Evolutionary conservation across 2,888 invertebrate species (phyloP).

Genomic region (Asteroscopus sphinx): DNA sequence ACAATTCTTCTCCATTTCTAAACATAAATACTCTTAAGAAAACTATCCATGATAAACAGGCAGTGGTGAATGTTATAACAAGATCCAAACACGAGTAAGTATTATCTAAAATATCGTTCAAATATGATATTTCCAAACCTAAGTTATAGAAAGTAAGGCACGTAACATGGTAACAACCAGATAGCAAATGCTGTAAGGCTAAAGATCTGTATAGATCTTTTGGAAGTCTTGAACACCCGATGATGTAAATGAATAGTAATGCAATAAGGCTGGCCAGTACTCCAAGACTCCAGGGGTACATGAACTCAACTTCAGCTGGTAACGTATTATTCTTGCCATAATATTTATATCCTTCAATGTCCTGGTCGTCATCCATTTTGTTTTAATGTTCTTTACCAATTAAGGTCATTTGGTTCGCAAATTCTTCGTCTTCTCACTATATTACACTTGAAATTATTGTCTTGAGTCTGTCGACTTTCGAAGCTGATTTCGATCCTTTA

Average conservation of each 20-base stretch:
- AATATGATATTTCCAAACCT: background rate
- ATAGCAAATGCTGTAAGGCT: slow-evolving; percentile 44
- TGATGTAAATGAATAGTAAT: slow-evolving; percentile 25
- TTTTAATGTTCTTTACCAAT: background rate
- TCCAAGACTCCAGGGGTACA: slow-evolving; percentile 17
- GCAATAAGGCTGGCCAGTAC: slow-evolving; percentile 7
- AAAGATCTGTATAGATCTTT: slow-evolving; percentile 42
- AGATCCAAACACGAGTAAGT: slow-evolving; percentile 43
- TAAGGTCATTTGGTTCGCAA: background rate
- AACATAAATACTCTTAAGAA: slow-evolving; percentile 58
- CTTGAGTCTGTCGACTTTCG: background rate
- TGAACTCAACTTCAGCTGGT: slow-evolving; percentile 5
- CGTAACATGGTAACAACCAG: slow-evolving; percentile 33
- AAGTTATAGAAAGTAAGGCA: slow-evolving; percentile 33
- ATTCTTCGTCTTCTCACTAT: background rate
- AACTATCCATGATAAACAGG: slow-evolving; percentile 47
- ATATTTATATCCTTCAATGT: slow-evolving; percentile 4
- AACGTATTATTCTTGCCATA: slow-evolving; percentile 21
- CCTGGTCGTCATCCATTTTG: background rate
- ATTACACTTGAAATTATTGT: background rate
- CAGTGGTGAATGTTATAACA: slow-evolving; percentile 40
- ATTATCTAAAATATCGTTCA: background rate
- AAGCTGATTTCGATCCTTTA: background rate
- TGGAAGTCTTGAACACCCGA: slow-evolving; percentile 22
- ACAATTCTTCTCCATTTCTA: slow-evolving; percentile 48